These are phyloP conservation scores for Parasteatoda tepidariorum DNA, from an alignment of 1,140 invertebrate species.

Conservation along the genomic window DNA sequence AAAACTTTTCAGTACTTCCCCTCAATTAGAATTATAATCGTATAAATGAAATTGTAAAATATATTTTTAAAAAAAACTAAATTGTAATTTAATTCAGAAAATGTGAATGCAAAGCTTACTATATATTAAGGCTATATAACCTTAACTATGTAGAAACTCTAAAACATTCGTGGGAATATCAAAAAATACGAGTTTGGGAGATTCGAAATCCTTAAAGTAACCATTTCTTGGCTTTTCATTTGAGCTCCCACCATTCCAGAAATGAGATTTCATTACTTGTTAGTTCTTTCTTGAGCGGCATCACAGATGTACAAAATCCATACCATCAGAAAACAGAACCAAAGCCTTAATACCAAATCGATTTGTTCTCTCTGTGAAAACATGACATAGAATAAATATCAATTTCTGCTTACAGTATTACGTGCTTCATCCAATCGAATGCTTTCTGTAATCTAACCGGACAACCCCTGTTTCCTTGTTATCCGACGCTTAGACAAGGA, in stretches of 20 bases:
- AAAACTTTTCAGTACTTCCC: no score
- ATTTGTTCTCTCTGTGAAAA: neutral
- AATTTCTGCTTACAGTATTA: slow-evolving; percentile 20
- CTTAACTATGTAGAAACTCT: no score
- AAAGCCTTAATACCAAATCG: neutral
- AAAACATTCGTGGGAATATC: no score
- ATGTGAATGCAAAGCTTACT: no score
- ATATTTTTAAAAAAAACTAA: no score
- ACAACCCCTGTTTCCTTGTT: slow-evolving; percentile 18
- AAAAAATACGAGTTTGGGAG: no score
- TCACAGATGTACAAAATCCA: neutral
- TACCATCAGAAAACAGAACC: neutral
- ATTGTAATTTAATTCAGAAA: no score
- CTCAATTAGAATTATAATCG: no score
- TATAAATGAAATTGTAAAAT: no score
- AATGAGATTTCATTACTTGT: neutral
- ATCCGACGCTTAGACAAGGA: slow-evolving; percentile 38
- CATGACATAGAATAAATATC: slow-evolving; percentile 30
- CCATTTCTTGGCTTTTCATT: neutral
- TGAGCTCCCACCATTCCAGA: neutral
- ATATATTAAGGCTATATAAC: no score
- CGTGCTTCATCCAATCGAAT: slow-evolving; percentile 33
- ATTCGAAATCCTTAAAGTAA: no score
- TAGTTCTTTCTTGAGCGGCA: no score
- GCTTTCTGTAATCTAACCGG: slow-evolving; percentile 30